Percentiles rank a stretch among this genome's conserved stretches.
Evolutionary conservation across 2,888 invertebrate genomes (phyloP).

Genomic region (Apotomis turbidana): DNA sequence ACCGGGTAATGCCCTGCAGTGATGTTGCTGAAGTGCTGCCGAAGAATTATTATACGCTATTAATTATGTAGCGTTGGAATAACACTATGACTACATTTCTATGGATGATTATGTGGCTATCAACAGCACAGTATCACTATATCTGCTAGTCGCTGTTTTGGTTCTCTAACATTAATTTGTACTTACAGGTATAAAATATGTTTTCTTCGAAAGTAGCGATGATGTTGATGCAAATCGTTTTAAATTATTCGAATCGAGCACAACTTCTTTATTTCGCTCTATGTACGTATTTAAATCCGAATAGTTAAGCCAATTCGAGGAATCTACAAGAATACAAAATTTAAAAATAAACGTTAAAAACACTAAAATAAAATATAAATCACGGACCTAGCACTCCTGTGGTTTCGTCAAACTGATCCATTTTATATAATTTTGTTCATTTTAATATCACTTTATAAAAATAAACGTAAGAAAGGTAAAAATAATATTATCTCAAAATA

Average conservation of each 20-base stretch:
- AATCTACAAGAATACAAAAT: conserved; percentile 64
- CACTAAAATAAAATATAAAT: conserved; percentile 44
- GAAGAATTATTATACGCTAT: conserved; percentile 24
- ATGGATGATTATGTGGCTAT: too few relatives aligned
- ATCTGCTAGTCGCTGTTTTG: too few relatives aligned
- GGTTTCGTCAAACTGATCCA: conserved; percentile 61
- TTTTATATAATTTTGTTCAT: conserved; percentile 55
- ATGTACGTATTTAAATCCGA: conserved; percentile 54
- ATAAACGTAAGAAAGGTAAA: conserved; percentile 4
- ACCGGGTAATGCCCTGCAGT: conserved; percentile 44
- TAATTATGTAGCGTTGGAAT: neutral
- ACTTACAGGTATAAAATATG: conserved; percentile 53
- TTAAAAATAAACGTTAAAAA: conserved; percentile 46
- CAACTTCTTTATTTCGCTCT: conserved; percentile 29
- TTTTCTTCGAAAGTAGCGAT: conserved; percentile 58
- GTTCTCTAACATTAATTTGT: neutral
- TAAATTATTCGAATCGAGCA: neutral
- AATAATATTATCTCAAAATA: conserved; percentile 19
- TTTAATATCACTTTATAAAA: conserved; percentile 46
- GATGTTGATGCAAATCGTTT: conserved; percentile 47
- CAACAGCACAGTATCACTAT: too few relatives aligned
- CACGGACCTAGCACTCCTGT: conserved; percentile 61
- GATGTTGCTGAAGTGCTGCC: conserved; percentile 55
- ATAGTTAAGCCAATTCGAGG: conserved; percentile 62
- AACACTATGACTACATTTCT: too few relatives aligned